Evolutionary conservation across 2,888 invertebrate genomes (phyloP), one percentile per base, ranked within the genome.

Genomic region (Drymonia ruficornis): DNA sequence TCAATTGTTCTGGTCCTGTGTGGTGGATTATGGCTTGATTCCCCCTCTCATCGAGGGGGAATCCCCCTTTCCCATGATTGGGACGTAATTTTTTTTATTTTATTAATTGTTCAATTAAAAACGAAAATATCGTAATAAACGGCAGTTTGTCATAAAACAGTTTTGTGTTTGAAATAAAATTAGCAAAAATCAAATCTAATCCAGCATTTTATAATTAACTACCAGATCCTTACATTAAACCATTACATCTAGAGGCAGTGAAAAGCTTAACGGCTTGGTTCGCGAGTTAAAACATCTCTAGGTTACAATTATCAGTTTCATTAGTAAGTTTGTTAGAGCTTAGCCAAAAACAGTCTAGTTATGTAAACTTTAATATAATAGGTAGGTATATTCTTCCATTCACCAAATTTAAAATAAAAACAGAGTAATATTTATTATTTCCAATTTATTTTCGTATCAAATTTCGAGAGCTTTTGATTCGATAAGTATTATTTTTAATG

Each of bases 181-280:
- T 40, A 40, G 11, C 15, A 16, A 40, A 16, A 16, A 40, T 16
- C n/a, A 16, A 40, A 9, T 16, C 8, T 8, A 12, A 9, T 16
- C 40, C 43, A 45, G 29, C 23, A 43, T 59, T n/a, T 49, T 51
- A 50, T 62, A 56, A 44, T 69, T 57, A 23, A 51, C 44, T 64
- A 68, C 65, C 72, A 67, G 56, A 63, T 69, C 69, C 69, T 65
- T 67, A 59, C 40, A 47, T 53, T 58, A 61, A 49, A 50, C 52
- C 42, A 47, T 62, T 57, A 67, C 6, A 62, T 23, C 55, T 72
- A 67, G 50, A 68, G 70, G 70, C 73, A 71, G 65, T 71, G 57
- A 58, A 47, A 72, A 67, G 67, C 64, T 65, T 61, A 58, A 69
- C 65, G 63, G 67, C 70, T 68, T 65, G 67, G 50, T 60, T 65